Evolutionary conservation across 2,888 invertebrate species (phyloP).

Genomic region (Tinea semifulvella): DNA sequence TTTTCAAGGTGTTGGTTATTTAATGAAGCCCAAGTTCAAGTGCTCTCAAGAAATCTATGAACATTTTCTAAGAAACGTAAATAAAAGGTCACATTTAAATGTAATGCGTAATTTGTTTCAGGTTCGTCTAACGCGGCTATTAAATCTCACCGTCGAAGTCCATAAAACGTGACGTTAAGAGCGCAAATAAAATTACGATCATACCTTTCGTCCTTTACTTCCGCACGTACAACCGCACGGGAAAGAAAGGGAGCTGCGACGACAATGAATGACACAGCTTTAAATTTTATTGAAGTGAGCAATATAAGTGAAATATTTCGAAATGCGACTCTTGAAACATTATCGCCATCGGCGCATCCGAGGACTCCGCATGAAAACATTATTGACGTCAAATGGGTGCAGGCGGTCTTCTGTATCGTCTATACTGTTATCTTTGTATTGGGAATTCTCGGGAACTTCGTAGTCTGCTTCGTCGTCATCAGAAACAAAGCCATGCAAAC

Average conservation of each 20-base stretch:
- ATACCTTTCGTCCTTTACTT: slow-evolving; percentile 6
- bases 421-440: slow-evolving; percentile 88
- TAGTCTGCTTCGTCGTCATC: slow-evolving; percentile 94
- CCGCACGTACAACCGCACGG: slow-evolving; percentile 1
- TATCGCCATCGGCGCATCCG: neutral
- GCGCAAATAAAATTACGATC: slow-evolving; percentile 12
- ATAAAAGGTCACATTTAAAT: slow-evolving; percentile 13
- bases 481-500: slow-evolving; percentile 96
- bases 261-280: slow-evolving; percentile 42
- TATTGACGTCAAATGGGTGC: slow-evolving; percentile 73
- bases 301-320: slow-evolving; percentile 13
- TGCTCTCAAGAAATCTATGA: neutral
- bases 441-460: slow-evolving; percentile 88
- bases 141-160: slow-evolving; percentile 31
- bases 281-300: slow-evolving; percentile 25
- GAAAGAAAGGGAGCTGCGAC: neutral
- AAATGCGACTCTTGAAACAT: slow-evolving; percentile 8
- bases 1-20: too few relatives aligned
- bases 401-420: slow-evolving; percentile 76
- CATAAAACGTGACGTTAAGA: slow-evolving; percentile 15
- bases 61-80: slow-evolving; percentile 1
- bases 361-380: slow-evolving; percentile 42
- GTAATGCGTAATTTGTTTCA: slow-evolving; percentile 43
- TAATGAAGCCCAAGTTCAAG: slow-evolving; percentile 3
- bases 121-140: slow-evolving; percentile 29